These are phyloP conservation scores for Esox lucius DNA, from an alignment of 2,797 vertebrate genomes.

Conservation along the genomic window DNA sequence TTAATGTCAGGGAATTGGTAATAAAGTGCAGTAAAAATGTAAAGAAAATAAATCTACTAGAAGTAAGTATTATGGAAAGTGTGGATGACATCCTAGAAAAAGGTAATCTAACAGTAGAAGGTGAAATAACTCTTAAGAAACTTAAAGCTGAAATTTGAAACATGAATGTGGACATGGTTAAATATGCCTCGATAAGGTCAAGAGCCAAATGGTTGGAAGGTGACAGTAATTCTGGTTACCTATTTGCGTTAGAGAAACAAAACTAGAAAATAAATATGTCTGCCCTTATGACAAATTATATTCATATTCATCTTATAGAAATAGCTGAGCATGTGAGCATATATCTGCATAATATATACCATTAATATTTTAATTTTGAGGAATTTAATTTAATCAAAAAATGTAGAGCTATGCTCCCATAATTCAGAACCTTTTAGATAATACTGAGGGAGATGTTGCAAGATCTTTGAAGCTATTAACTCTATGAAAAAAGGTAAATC, in stretches of 20 bases:
- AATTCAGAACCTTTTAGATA: too few relatives aligned
- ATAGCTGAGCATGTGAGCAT: not conserved
- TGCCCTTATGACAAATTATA: not conserved
- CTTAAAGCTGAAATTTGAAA: not conserved
- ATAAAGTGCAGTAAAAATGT: not conserved
- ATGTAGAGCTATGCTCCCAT: too few relatives aligned
- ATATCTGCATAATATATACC: not conserved
- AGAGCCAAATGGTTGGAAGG: not conserved
- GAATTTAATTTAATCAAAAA: not conserved
- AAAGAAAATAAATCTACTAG: not conserved
- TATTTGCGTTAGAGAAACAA: not conserved
- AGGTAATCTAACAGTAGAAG: slow-evolving; percentile 1
- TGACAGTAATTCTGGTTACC: not conserved
- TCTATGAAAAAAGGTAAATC: too few relatives aligned
- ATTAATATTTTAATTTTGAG: not conserved
- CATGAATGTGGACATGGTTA: not conserved
- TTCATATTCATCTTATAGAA: not conserved
- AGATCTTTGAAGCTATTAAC: too few relatives aligned
- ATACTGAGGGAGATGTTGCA: too few relatives aligned
- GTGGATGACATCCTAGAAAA: not conserved
- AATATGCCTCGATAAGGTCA: not conserved
- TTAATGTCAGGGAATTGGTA: slow-evolving; percentile 5
- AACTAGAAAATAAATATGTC: not conserved
- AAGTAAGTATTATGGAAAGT: slow-evolving; percentile 1
- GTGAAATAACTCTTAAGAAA: not conserved